Evolutionary conservation across 2,888 invertebrate species (phyloP), one percentile per base, ranked within the genome.

Genomic region (Cheilosia pagana): DNA sequence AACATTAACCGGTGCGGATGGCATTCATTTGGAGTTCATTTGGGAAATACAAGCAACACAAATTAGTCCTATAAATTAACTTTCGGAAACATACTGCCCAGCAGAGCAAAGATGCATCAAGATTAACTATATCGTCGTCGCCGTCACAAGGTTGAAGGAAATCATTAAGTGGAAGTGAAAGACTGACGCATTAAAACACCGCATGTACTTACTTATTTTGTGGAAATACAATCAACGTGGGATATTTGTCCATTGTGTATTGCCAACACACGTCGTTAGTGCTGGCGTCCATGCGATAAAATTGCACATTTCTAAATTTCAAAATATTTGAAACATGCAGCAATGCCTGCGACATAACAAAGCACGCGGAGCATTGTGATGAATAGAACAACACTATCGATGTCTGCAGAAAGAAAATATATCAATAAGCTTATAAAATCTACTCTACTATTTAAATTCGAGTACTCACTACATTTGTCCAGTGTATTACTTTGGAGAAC

Each of bases 231-330:
- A 97, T 92, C 53, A 98, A 93, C 0, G 96, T 94, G 16, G 98
- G 98, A 91, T 95, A 95, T 65, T 92, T 93, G 85, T 95, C 94
- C 93, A 96, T 96, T 50, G 95, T 96, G 43, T 90, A 88, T 28
- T 91, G 90, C 97, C 97, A 98, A 0, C 97, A 96, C 87, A 98
- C 93, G 92, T 97, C 96, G 93, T 98, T 97, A 0, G 94, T 93
- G 88, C 95, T 95, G 21, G 95, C 96, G 92, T 98, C 96, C 43
- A 98, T 94, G 19, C 96, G 93, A 23, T 94, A 94, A 88, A 95
- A 95, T 76, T 91, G 88, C 6, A 95, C 87, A 83, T 93, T 92
- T 87, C 93, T 90, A 88, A 93, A 89, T 79, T 93, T 89, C 86
- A 95, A 93, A 90, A 81, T 67, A 21, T 72, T 35, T 14, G 81